Evolutionary conservation across 2,113 vertebrate species (phyloP).

Genomic region (Pterocles burchelli): DNA sequence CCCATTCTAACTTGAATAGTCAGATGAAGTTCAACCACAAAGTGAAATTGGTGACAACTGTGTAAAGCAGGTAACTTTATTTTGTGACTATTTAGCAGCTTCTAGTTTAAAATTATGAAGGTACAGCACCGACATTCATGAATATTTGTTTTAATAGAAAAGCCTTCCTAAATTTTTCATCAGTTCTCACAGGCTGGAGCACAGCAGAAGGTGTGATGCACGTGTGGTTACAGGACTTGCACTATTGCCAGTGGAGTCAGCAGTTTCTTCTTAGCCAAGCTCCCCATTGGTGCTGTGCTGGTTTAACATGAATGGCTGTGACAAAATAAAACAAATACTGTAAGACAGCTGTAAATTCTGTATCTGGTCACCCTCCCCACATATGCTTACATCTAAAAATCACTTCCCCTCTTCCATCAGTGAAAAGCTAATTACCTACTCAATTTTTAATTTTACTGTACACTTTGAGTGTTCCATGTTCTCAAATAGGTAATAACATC

Average conservation of each 20-base stretch:
- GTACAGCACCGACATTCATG: background rate
- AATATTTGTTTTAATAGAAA: background rate
- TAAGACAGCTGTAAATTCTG: background rate
- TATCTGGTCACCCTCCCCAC: background rate
- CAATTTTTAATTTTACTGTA: background rate
- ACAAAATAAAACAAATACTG: background rate
- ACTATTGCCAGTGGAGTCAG: background rate
- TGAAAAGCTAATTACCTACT: background rate
- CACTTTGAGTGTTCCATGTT: background rate
- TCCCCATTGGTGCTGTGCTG: background rate
- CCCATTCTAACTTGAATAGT: background rate
- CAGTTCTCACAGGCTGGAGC: background rate
- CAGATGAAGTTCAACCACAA: background rate
- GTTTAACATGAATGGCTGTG: background rate
- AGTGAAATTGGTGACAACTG: background rate
- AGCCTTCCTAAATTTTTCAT: background rate
- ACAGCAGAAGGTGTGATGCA: background rate
- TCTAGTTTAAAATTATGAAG: background rate
- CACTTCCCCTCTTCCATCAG: background rate
- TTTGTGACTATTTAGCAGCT: background rate
- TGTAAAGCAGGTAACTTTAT: conserved; percentile 16
- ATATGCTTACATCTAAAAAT: background rate
- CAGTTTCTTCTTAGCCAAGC: background rate
- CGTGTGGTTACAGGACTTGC: background rate
- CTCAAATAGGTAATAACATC: background rate